Percentiles rank a stretch among this genome's conserved stretches.
Conservation (phyloP, 2,888 invertebrate species). For the Amphipoea oculea region DNA sequence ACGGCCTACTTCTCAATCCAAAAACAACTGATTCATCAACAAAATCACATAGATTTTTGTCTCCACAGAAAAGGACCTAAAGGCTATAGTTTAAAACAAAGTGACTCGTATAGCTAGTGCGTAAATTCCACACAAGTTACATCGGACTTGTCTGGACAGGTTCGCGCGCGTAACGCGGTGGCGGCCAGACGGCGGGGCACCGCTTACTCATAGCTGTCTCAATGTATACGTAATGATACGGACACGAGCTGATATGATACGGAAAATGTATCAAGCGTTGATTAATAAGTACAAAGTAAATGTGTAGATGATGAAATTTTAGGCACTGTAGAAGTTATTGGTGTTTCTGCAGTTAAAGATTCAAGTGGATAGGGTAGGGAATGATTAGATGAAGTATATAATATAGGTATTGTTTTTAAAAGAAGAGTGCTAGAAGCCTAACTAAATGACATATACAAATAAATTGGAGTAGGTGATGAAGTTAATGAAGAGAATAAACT, state of each 20-base stretch:
- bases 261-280: constrained; percentile 36
- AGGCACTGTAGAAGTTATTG: background rate
- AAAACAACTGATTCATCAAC: background rate
- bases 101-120: constrained; percentile 60
- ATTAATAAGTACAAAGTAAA: constrained; percentile 18
- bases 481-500: background rate
- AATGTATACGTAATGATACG: constrained; percentile 66
- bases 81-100: constrained; percentile 48
- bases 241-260: constrained; percentile 57
- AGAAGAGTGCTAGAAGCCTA: background rate
- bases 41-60: background rate
- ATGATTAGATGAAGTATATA: background rate
- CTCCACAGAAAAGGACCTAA: background rate
- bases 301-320: background rate
- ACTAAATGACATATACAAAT: background rate
- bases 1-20: background rate
- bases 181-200: constrained; percentile 79
- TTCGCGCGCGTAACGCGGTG: constrained; percentile 80
- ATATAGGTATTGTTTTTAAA: background rate
- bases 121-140: constrained; percentile 70
- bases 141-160: constrained; percentile 73
- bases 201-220: constrained; percentile 76
- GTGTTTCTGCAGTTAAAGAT: background rate
- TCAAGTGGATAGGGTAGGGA: background rate
- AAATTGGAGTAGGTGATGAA: background rate